Evolutionary conservation across 1,140 invertebrate species (phyloP), one percentile per base, ranked within the genome.

Genomic region (Pogonognathellus flavescens): DNA sequence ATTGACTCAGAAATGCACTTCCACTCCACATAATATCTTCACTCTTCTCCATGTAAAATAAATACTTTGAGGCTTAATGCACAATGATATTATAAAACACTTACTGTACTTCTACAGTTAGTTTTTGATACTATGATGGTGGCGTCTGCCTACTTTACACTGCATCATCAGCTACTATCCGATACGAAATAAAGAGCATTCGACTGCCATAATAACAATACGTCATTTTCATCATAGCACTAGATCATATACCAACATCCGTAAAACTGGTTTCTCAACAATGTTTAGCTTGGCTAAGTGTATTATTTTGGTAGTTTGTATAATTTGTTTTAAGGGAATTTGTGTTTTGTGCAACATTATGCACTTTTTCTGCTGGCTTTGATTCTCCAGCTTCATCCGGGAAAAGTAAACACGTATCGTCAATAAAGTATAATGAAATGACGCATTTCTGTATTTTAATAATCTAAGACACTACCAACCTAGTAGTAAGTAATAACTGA

Each of bases 41-140:
- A 76, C 70, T 76, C 70, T 76, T 76, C 70, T 76, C 70, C 70
- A n/a, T 76, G 70, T 76, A 76, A 76, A 76, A 76, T 76, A 76
- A 76, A 76, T 76, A 76, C 70, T 76, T 76, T 76, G 70, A 76
- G 70, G 70, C 70, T 76, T 76, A 76, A 76, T 76, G 70, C 70
- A 76, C 70, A 76, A 76, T 76, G 70, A 76, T 76, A 76, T 76
- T 76, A 76, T 76, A 76, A 76, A 76, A 76, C 70, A 76, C 31
- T 41, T 3, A 41, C 70, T 76, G 70, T 76, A 76, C 16, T 50
- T 76, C 31, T 76, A 76, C 70, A 76, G 70, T 76, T 76, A 49
- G 70, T 76, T 76, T 76, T 31, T 18, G 70, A 76, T 76, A 76
- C 70, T 76, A 76, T 76, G 70, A 76, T 76, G 70, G 25, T 50